Percentiles rank a stretch among this genome's conserved stretches.
Evolutionary conservation across 2,888 invertebrate species (phyloP).

Genomic region (Ecliptopera silaceata): DNA sequence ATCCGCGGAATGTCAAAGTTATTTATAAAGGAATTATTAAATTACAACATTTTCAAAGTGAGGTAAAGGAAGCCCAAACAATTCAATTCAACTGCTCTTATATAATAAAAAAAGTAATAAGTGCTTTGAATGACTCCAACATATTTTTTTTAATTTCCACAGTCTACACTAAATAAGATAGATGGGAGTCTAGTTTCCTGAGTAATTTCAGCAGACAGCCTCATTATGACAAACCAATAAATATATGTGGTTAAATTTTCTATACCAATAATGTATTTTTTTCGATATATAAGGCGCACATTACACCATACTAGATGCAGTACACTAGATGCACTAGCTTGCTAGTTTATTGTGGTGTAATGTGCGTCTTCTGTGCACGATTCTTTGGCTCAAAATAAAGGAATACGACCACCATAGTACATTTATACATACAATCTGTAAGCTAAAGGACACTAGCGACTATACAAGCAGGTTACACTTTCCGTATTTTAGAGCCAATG

Average conservation of each 20-base stretch:
- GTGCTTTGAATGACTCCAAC: background rate
- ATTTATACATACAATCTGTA: background rate
- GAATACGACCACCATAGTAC: background rate
- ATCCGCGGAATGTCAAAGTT: constrained; percentile 19
- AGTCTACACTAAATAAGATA: too few relatives aligned
- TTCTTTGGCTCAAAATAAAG: constrained; percentile 1
- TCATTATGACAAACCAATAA: too few relatives aligned
- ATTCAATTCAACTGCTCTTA: background rate
- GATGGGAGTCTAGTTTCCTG: too few relatives aligned
- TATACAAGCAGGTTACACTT: background rate
- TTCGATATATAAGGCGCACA: too few relatives aligned
- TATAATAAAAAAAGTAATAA: background rate
- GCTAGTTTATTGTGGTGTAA: too few relatives aligned
- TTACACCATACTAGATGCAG: too few relatives aligned
- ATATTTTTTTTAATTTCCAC: too few relatives aligned
- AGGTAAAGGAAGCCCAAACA: constrained; percentile 10
- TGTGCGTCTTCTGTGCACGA: background rate
- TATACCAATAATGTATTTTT: too few relatives aligned
- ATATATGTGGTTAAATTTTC: too few relatives aligned
- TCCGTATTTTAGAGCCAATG: background rate
- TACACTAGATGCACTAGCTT: too few relatives aligned
- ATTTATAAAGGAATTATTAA: background rate
- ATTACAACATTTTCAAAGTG: background rate
- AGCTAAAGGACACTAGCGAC: constrained; percentile 11
- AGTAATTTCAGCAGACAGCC: too few relatives aligned